A percentile compares a stretch with the other conserved stretches of the same genome.
Conservation (phyloP, 2,113 vertebrate species). For the Galemys pyrenaicus region DNA sequence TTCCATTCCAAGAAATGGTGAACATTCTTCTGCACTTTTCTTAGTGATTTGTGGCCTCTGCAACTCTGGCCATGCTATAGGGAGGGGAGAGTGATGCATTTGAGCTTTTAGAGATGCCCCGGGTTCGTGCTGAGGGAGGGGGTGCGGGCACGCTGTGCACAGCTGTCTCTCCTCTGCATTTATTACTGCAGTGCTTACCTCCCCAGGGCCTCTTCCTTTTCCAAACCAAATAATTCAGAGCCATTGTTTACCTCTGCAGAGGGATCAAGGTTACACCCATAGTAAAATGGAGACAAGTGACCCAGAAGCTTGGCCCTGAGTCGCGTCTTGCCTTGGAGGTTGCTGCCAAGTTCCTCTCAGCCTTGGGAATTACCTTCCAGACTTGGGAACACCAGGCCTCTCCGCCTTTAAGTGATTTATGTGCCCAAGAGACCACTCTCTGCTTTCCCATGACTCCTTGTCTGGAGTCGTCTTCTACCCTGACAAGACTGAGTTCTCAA, state of each 20-base stretch:
- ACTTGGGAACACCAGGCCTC: conserved; percentile 13
- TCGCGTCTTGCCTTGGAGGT: background rate
- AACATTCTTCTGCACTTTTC: conserved; percentile 74
- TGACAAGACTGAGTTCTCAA: background rate
- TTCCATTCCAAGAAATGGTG: conserved; percentile 77
- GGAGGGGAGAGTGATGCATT: conserved; percentile 51
- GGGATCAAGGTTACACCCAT: conserved; percentile 65
- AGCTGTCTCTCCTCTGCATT: conserved; percentile 64
- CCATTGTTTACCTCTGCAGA: conserved; percentile 62
- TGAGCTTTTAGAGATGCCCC: conserved; percentile 50
- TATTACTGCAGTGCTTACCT: conserved; percentile 45
- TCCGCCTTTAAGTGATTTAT: conserved; percentile 22
- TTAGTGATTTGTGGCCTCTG: conserved; percentile 73
- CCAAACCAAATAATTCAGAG: conserved; percentile 73
- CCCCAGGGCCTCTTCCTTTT: conserved; percentile 69
- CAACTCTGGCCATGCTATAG: conserved; percentile 3
- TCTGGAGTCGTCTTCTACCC: background rate
- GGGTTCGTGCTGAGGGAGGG: conserved; percentile 52
- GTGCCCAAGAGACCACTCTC: background rate
- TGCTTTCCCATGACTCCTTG: conserved; percentile 41
- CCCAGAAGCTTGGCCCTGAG: conserved; percentile 33
- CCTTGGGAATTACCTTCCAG: conserved; percentile 65
- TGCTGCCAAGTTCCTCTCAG: conserved; percentile 65
- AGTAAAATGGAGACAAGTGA: conserved; percentile 11
- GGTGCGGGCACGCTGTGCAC: background rate